Base-by-base conservation (phyloP, 2,888 invertebrate genomes). In the Stenodema calcarata region DNA sequence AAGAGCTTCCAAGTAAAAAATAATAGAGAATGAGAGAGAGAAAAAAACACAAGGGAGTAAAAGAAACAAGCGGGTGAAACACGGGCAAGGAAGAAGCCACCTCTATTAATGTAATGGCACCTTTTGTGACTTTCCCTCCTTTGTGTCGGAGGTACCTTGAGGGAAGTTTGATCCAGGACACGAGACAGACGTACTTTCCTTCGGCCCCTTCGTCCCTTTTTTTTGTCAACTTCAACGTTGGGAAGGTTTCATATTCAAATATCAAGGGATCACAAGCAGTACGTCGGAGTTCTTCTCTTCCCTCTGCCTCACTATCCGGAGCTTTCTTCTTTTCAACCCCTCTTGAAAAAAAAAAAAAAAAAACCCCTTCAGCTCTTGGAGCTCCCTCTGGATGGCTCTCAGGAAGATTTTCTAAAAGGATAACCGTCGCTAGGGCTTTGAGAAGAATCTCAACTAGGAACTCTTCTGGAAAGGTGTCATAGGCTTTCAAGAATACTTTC, bases 81-180 rank as follows among this genome's bases (percentile, higher is more conserved):
- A 78, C 47, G 44, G 41, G 1, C 14, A 44, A 78, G 78, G 44
- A 78, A 78, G 78, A 78, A 78, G 78, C 78, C 44, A 78, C 78
- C 78, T 78, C 78, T 78, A 78, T 78, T 78, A 78, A 78, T 73
- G 78, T 78, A 44, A 78, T 78, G 78, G 78, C 78, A 78, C 78
- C 78, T 78, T 78, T 78, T 78, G 78, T 78, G 78, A 78, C 78
- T n/a, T 44, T 78, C 44, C 78, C 44, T 23, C 44, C 41, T 44
- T 78, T 78, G 41, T 78, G 75, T 18, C 4, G 44, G 44, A 16
- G 42, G 62, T 62, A 62, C 62, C 62, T 42, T 44, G 42, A 78
- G 78, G 44, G 44, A 78, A 23, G 62, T 14, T 50, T 50, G 16
- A 50, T 50, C 50, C 50, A 50, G 50, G 62, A 62, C 62, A 23